phyloP scores from a whole-genome alignment of 2,113 vertebrate species.

The Setophaga coronata region DNA sequence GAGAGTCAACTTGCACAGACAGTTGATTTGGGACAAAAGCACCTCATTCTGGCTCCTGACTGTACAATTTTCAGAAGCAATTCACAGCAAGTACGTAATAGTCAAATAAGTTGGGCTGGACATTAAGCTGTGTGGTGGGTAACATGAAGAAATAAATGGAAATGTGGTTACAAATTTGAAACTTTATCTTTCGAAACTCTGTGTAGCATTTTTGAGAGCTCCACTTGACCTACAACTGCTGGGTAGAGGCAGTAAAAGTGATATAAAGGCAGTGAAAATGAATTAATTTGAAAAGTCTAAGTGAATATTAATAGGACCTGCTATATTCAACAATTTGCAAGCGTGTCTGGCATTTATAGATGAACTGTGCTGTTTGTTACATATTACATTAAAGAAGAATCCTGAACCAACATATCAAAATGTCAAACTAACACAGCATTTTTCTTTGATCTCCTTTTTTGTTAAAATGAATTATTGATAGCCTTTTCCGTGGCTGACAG shows the following conservation, averaged over 20 bases:
- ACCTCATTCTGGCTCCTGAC: not conserved
- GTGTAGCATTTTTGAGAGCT: not conserved
- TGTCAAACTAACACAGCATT: slow-evolving; percentile 31
- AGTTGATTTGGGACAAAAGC: not conserved
- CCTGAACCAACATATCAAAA: slow-evolving; percentile 45
- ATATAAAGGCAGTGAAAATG: slow-evolving; percentile 13
- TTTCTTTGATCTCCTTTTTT: slow-evolving; percentile 48
- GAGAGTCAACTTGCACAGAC: not conserved
- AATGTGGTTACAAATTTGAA: not conserved
- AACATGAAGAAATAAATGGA: not conserved
- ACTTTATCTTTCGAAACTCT: not conserved
- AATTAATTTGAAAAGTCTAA: slow-evolving; percentile 26
- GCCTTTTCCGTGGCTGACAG: slow-evolving; percentile 5
- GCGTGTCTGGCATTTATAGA: slow-evolving; percentile 14
- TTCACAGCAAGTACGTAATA: not conserved
- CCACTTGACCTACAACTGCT: not conserved
- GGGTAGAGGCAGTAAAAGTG: not conserved
- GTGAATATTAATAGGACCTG: slow-evolving; percentile 35
- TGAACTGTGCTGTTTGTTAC: slow-evolving; percentile 52
- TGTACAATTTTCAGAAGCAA: not conserved
- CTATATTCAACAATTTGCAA: slow-evolving; percentile 28
- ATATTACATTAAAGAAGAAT: slow-evolving; percentile 39
- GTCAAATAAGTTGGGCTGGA: not conserved
- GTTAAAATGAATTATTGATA: slow-evolving; percentile 62
- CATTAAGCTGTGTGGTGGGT: not conserved